Base-by-base conservation (phyloP, 2,797 vertebrate genomes). In the Oceanodroma leucorhoa region DNA sequence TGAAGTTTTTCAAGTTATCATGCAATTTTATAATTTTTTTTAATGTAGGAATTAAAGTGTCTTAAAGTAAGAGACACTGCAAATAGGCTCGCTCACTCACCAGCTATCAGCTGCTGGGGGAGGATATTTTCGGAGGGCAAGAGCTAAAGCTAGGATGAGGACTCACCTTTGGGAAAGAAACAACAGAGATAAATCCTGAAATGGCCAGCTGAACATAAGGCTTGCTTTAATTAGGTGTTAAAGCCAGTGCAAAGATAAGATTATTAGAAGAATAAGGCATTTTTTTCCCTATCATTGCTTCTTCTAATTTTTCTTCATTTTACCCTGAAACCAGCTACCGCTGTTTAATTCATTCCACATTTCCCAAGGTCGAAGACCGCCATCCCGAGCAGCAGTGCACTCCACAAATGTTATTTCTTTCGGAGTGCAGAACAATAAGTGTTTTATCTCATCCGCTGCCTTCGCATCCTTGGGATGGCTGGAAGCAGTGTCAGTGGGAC, bases 281-380 rank as follows among this genome's bases (percentile, higher is more conserved):
- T 30, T 51, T 38, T 83, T 83, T 60, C 76, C 48, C 72, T 75
- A 83, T 83, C n/a, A 0, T 51, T 36, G 11, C 36, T 85, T 71
- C 36, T 93, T 97, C 91, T 85, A 84, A 91, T 97, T 97, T 97
- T 70, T 91, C 57, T 87, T 87, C 55, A 3, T 61, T 89, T 66
- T 30, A 32, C 40, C 29, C 46, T 32, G 60, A 80, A 93, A 67
- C 13, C 22, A 14, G 55, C 65, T 84, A 70, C 69, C 80, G 19
- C 55, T 60, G 34, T 57, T 86, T 94, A 95, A 96, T 91, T 91
- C 58, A 80, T 87, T 64, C 79, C 86, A 50, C 61, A 29, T 91
- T 89, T 95, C 58, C 48, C 46, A 66, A 75, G 87, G 80, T 40
- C 7, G 1, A 53, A 48, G 83, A 78, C 66, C 9, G 0, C 62